These are phyloP conservation scores for Cryptops parisi DNA, from an alignment of 2,888 invertebrate species.

Conservation along the genomic window DNA sequence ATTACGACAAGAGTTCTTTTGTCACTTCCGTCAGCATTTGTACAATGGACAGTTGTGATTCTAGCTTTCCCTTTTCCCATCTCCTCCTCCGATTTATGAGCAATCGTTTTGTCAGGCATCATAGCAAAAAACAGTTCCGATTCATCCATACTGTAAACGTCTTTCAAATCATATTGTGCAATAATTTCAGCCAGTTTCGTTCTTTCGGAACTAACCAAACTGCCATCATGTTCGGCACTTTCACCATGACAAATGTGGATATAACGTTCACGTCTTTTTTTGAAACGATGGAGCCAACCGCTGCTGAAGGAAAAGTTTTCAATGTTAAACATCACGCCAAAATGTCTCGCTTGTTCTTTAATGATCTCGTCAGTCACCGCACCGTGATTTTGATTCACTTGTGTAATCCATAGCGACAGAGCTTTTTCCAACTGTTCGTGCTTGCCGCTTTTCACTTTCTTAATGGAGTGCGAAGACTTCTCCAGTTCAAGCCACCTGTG, in stretches of 20 bases:
- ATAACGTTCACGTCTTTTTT: neutral
- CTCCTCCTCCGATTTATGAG: neutral
- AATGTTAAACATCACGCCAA: neutral
- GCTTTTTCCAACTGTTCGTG: no score
- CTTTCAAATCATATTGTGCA: neutral
- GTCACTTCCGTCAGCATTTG: neutral
- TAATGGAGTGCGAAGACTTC: no score
- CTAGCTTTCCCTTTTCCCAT: neutral
- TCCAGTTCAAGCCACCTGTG: no score
- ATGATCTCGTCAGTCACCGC: no score
- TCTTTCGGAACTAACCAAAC: no score
- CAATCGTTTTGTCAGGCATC: neutral
- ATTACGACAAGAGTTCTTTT: neutral
- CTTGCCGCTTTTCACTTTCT: no score
- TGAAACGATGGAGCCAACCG: neutral
- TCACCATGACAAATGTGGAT: no score
- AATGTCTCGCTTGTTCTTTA: no score
- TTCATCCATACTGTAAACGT: neutral
- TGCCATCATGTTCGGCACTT: no score
- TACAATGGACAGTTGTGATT: neutral
- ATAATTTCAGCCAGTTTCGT: neutral
- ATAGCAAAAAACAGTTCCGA: neutral
- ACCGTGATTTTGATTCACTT: no score
- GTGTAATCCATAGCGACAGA: no score
- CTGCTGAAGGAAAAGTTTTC: neutral